Base-by-base conservation (phyloP, 1,140 invertebrate genomes). In the Dreissena polymorpha region DNA sequence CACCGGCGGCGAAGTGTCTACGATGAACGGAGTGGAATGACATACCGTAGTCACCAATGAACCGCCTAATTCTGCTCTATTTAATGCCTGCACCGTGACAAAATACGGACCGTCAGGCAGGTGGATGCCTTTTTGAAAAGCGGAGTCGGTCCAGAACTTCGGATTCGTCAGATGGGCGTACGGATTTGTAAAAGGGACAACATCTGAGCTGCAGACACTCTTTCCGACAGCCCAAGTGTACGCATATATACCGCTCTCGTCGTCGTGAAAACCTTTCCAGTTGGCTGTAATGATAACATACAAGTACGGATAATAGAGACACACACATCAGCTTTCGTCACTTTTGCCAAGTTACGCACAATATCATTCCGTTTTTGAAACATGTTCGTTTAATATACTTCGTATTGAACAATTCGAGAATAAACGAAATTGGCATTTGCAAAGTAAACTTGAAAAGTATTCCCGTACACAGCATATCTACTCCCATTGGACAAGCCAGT, bases 211-310 rank as follows among this genome's bases (percentile, higher is more conserved):
- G 84, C 89, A 90, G 13, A 88, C 25, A 6, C 49, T 65, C 57
- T 50, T 83, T 10, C 90, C 90, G 7, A 86, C 88, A 27, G 88
- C 82, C 87, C 87, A 90, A 10, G 89, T 88, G 73, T 89, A 89
- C 27, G 86, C 88, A 60, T 51, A 87, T n/a, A 90, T 87, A 39
- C 85, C 89, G 50, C 77, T 90, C 51, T 91, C 90, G 0, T 88
- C 79, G 70, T 91, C 90, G 78, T 89, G 78, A 64, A 91, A 88
- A 72, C 88, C 89, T 74, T 91, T 86, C 87, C 88, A 91, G 78
- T 91, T 90, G 0, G 74, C 89, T 89, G 79, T 7, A 77, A 83
- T 29, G 14, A 51, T 39, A 39, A 39, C 39, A 39, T 39, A 39
- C 39, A 39, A 39, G 2, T 39, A 39, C 8, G 39, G 2, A 39